Evolutionary conservation across 2,888 invertebrate genomes (phyloP), one percentile per base, ranked within the genome.

Genomic region (Clunio marinus): DNA sequence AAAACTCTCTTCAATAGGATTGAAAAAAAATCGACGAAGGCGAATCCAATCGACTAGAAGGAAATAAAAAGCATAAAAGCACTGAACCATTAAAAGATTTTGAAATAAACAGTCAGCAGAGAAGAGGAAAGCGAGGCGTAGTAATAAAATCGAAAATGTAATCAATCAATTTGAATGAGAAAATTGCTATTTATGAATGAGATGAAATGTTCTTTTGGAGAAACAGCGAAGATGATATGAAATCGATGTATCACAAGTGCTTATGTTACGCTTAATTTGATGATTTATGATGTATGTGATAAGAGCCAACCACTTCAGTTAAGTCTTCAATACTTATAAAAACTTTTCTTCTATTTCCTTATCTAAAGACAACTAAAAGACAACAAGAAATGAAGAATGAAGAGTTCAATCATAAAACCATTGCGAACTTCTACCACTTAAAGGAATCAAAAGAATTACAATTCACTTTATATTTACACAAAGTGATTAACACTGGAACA

Each of bases 11-110:
- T 17, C 51, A 4, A 4, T 51, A 8, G 27, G 13, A 57, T 13
- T 13, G n/a, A 60, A 7, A 60, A 37, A 28, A 59, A 8, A 37
- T 37, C 7, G 46, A 46, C 2, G 60, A 60, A 60, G 60, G 22
- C n/a, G n/a, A 22, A 60, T 41, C 41, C 60, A 60, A 41, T 41
- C 60, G 35, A 37, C 37, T 37, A 37, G 60, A 60, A 60, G 32
- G 60, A 60, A 57, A 60, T 60, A 60, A 60, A 41, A 60, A 60
- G 37, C 60, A 60, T 60, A 59, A 59, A 59, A 59, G 28, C 59
- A 59, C 25, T 60, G 60, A 60, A 60, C 60, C 60, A 37, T 60
- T 60, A 37, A 60, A 60, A 60, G 20, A 35, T 60, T 41, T 60
- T 25, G 24, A 37, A 37, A 60, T 24, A 41, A 35, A 37, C 37